Evolutionary conservation across 2,797 vertebrate species (phyloP), one percentile per base, ranked within the genome.

Genomic region (Adelosebastes latens): DNA sequence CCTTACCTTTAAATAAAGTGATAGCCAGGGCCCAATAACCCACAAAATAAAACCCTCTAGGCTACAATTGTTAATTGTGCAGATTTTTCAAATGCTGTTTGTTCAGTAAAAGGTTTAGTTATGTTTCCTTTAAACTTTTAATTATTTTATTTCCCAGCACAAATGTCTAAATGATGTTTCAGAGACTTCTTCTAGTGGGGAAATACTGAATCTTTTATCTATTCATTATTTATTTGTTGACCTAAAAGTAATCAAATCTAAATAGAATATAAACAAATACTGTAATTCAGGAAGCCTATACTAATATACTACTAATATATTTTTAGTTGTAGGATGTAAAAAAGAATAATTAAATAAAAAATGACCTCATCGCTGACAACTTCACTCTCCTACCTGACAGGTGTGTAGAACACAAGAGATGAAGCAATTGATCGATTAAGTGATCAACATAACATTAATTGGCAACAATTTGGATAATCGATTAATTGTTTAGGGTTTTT

Each of bases 401-500:
- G 6, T 63, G 46, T n/a, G 59, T 8, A 53, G 18, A 3, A 42
- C 9, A 39, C 55, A 62, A 39, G 4, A 65, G 3, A 9, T 53
- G 24, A 24, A 34, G 11, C 0, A 42, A 49, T 4, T 32, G 24
- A 9, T 49, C 11, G 13, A 42, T 52, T 22, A 12, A 13, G 8
- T 63, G 24, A 22, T 56, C 9, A 2, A 12, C 24, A 55, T 20
- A 4, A 42, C 42, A 34, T 13, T 14, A 3, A 39, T 31, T 4
- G 2, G 2, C 7, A 49, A 49, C 46, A 49, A 49, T 49, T 49
- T 49, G 8, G 46, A 49, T 49, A 18, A 20, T 0, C 8, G 46
- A 18, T 49, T 0, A 8, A 8, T 49, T 20, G 18, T 49, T 49
- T 49, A 4, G 3, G 0, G 8, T 20, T 46, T 34, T 7, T 0